Evolutionary conservation across 2,113 vertebrate species (phyloP).

Genomic region (Zosterops hypoxanthus): DNA sequence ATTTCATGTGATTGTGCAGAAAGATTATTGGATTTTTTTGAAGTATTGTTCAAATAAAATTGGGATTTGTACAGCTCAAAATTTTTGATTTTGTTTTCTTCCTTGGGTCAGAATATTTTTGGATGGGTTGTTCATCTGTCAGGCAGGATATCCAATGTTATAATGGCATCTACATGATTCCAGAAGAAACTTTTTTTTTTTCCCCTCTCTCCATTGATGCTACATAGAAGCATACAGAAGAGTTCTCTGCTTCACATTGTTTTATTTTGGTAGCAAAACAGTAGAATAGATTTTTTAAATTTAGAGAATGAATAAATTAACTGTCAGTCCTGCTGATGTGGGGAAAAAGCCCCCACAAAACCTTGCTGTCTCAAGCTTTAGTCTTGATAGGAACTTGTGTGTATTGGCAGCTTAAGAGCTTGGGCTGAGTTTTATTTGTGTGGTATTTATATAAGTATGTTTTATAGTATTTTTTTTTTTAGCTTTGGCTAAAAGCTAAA

Average conservation of each 20-base stretch:
- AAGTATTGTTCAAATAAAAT: not conserved
- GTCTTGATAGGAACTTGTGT: not conserved
- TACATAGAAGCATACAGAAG: not conserved
- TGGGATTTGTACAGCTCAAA: not conserved
- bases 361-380: not conserved
- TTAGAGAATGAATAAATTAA: not conserved
- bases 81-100: not conserved
- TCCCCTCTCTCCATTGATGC: not conserved
- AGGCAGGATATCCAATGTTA: not conserved
- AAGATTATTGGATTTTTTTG: not conserved
- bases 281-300: not conserved
- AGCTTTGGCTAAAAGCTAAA: not conserved
- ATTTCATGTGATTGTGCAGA: not conserved
- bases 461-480: not conserved
- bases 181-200: not conserved
- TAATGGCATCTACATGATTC: not conserved
- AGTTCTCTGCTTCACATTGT: not conserved
- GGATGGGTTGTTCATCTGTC: not conserved
- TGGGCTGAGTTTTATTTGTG: not conserved
- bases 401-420: not conserved
- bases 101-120: not conserved
- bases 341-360: rapidly evolving
- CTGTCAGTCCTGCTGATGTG: not conserved
- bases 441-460: not conserved
- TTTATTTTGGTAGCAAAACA: not conserved